A percentile compares a stretch with the other conserved stretches of the same genome.
These are phyloP conservation scores for Gonocerus acuteangulatus DNA, from an alignment of 2,888 invertebrate species.

Conservation along the genomic window DNA sequence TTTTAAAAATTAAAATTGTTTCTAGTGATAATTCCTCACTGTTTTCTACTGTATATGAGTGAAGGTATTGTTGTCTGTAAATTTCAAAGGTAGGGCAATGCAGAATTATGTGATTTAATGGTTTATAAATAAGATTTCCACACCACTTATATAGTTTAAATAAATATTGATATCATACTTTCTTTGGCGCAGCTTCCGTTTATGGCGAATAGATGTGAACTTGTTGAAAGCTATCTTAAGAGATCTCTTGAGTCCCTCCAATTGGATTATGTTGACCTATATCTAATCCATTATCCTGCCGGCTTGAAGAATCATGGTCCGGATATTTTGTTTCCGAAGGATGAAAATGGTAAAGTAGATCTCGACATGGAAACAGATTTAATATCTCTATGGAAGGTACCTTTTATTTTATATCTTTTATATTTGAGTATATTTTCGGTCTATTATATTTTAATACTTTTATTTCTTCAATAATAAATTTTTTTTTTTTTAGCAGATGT, in stretches of 20 bases:
- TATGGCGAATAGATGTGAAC: constrained; percentile 58
- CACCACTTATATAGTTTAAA: too few species aligned
- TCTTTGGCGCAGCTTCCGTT: constrained; percentile 66
- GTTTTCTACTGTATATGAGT: too few species aligned
- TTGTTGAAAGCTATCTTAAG: constrained; percentile 58
- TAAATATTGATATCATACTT: too few species aligned
- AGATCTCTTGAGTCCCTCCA: constrained; percentile 57
- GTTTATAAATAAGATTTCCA: too few species aligned
- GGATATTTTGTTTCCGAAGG: constrained; percentile 50
- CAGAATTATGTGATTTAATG: too few species aligned
- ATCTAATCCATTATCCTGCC: constrained; percentile 70
- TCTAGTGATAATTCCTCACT: too few species aligned
- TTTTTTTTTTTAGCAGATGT: not conserved
- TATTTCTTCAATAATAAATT: not conserved
- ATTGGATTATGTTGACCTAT: constrained; percentile 66
- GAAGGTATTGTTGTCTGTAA: too few species aligned
- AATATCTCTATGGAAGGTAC: constrained; percentile 63
- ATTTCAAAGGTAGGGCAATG: too few species aligned
- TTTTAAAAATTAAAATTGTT: too few species aligned
- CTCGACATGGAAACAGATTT: constrained; percentile 58
- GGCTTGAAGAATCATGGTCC: constrained; percentile 53
- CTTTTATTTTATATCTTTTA: too few species aligned
- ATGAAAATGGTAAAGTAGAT: constrained; percentile 53
- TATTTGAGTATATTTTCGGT: too few species aligned
- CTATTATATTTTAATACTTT: too few species aligned